phyloP scores from a whole-genome alignment of 2,113 vertebrate species.

The Myrmecophaga tridactyla region DNA sequence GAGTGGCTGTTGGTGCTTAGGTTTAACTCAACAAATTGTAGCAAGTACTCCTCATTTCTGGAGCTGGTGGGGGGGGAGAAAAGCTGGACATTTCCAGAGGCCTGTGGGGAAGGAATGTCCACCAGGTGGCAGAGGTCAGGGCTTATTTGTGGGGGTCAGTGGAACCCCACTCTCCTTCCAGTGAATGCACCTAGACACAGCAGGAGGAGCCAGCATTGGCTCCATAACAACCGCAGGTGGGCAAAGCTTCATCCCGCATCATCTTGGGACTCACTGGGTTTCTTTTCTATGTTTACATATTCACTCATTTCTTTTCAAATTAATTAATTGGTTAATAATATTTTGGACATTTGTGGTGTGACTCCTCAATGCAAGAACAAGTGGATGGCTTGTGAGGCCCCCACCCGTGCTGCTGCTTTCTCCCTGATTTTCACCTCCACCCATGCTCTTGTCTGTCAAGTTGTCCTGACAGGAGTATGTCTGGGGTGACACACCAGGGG shows the following conservation, averaged over 20 bases:
- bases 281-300: background rate
- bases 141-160: background rate
- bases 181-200: accelerated
- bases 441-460: background rate
- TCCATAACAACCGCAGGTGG: background rate
- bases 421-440: too few relatives aligned
- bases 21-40: background rate
- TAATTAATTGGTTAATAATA: too few relatives aligned
- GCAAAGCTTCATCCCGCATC: too few relatives aligned
- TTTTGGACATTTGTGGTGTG: background rate
- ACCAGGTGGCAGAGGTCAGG: background rate
- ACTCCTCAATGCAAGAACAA: too few relatives aligned
- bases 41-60: background rate
- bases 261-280: background rate
- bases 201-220: accelerated
- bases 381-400: too few relatives aligned
- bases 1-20: accelerated
- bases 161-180: background rate
- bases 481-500: background rate
- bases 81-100: too few relatives aligned
- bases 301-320: background rate
- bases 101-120: too few relatives aligned
- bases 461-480: accelerated
- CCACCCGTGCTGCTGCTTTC: too few relatives aligned
- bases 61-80: background rate